These are phyloP conservation scores for Malthinus seriepunctatus DNA, from an alignment of 2,888 invertebrate species.

Conservation along the genomic window DNA sequence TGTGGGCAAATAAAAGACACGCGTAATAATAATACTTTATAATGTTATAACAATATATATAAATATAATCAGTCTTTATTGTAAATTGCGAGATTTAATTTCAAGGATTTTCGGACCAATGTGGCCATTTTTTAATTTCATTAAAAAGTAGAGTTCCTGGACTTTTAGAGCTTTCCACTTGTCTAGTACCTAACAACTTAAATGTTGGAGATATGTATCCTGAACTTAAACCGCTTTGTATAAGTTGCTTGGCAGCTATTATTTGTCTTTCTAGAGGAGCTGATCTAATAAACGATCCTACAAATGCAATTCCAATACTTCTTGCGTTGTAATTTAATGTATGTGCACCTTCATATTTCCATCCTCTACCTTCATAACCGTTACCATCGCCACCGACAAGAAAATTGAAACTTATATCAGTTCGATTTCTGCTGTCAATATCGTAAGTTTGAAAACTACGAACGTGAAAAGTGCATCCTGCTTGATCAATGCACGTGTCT, in stretches of 20 bases:
- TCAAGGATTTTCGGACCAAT: background rate
- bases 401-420: conserved; percentile 61
- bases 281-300: background rate
- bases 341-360: conserved; percentile 42
- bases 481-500: conserved; percentile 58
- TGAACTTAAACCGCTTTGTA: background rate
- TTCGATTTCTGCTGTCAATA: conserved; percentile 66
- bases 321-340: background rate
- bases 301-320: background rate
- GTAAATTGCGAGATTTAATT: no score
- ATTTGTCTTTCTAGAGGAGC: background rate
- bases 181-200: background rate
- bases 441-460: conserved; percentile 69
- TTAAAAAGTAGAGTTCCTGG: background rate
- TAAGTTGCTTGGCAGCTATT: background rate
- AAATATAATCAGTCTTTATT: no score
- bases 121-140: background rate
- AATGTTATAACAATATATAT: no score
- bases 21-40: no score
- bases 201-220: background rate
- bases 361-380: conserved; percentile 60
- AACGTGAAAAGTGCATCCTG: conserved; percentile 62
- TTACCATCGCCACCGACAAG: conserved; percentile 62
- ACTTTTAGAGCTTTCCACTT: background rate
- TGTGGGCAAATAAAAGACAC: no score